A percentile compares a stretch with the other conserved stretches of the same genome.
Conservation (phyloP, 1,140 invertebrate genomes). For the Hycleus phaleratus region DNA sequence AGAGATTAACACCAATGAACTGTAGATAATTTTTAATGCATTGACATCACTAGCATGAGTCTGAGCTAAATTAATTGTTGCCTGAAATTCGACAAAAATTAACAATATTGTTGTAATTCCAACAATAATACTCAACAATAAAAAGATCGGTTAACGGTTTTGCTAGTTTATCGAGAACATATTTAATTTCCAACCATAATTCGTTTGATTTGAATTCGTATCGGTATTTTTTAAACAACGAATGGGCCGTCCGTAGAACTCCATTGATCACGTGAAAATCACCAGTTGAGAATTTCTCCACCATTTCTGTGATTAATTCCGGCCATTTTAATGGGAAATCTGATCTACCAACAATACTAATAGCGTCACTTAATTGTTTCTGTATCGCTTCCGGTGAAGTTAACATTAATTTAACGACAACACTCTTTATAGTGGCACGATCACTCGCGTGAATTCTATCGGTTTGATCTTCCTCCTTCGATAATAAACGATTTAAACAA, state of each 20-base stretch:
- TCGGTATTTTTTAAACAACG: conserved; percentile 91
- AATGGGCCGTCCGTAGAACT: conserved; percentile 88
- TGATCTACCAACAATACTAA: conserved; percentile 87
- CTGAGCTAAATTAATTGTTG: conserved; percentile 74
- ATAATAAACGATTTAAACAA: conserved; percentile 22
- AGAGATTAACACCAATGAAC: conserved; percentile 80
- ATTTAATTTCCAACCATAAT: conserved; percentile 95
- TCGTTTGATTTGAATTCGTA: conserved; percentile 92
- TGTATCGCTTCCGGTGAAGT: conserved; percentile 84
- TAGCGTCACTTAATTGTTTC: conserved; percentile 91
- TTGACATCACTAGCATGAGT: conserved; percentile 70
- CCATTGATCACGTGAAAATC: conserved; percentile 96
- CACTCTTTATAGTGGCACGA: conserved; percentile 68
- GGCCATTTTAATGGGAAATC: conserved; percentile 96
- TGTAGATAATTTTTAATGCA: conserved; percentile 82
- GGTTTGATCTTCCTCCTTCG: conserved; percentile 67
- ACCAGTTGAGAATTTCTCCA: conserved; percentile 80
- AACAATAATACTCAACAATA: conserved; percentile 49
- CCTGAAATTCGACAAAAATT: conserved; percentile 46
- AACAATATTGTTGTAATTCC: not conserved
- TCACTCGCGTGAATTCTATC: conserved; percentile 79
- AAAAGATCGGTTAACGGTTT: conserved; percentile 88
- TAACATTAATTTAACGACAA: conserved; percentile 90
- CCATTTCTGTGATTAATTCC: conserved; percentile 80
- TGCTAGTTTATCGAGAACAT: conserved; percentile 89